phyloP scores from a whole-genome alignment of 2,888 invertebrate genomes.

The Perithous albicinctus region DNA sequence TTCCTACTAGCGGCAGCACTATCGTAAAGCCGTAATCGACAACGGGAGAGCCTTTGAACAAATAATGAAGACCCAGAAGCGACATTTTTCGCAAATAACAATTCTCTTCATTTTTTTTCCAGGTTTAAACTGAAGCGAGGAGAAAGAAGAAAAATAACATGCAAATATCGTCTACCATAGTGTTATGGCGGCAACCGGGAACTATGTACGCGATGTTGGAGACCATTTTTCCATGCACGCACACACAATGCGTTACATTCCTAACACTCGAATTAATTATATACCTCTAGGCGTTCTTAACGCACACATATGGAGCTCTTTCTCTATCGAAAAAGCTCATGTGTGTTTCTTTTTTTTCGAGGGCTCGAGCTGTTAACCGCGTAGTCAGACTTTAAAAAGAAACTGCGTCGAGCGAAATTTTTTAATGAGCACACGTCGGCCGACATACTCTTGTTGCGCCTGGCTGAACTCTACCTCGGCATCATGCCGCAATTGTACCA shows the following conservation, averaged over 20 bases:
- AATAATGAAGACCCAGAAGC: conserved; percentile 51
- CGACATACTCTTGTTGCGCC: neutral
- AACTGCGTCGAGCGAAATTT: conserved; percentile 16
- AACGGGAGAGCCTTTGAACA: conserved; percentile 54
- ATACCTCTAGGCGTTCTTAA: neutral
- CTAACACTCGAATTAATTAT: conserved; percentile 34
- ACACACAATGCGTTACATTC: conserved; percentile 1
- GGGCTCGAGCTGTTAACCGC: conserved; percentile 5
- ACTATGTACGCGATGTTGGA: conserved; percentile 6
- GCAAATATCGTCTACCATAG: conserved; percentile 1
- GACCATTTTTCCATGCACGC: neutral
- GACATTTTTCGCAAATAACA: conserved; percentile 60
- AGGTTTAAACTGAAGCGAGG: conserved; percentile 3
- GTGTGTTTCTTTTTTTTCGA: conserved; percentile 1
- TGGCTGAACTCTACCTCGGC: neutral
- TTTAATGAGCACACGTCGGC: conserved; percentile 24
- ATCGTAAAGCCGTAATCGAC: conserved; percentile 58
- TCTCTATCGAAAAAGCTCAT: conserved; percentile 1
- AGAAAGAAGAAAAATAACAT: conserved; percentile 18
- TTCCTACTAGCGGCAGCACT: neutral
- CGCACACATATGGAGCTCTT: neutral
- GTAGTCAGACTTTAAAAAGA: conserved; percentile 6
- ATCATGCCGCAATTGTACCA: neutral
- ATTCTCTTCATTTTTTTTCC: conserved; percentile 57
- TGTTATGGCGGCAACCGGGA: neutral